phyloP scores from a whole-genome alignment of 2,888 invertebrate genomes.

The Saturnia pavonia region DNA sequence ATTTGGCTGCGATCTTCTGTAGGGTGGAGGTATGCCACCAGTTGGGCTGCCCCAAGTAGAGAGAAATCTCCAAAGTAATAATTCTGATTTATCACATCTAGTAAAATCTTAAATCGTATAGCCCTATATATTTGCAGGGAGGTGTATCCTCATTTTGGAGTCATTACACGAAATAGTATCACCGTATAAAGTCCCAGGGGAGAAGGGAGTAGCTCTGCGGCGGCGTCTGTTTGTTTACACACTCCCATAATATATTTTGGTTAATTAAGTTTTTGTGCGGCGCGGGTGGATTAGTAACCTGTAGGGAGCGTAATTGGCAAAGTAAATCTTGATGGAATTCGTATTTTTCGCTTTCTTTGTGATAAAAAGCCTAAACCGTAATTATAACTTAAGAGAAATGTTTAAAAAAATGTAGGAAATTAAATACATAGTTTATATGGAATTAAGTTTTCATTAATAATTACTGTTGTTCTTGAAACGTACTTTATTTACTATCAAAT shows the following conservation, averaged over 20 bases:
- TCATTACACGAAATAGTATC: conserved; percentile 82
- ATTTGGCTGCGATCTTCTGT: too few relatives aligned
- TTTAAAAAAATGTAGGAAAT: background rate
- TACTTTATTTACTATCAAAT: too few relatives aligned
- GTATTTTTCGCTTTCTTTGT: conserved; percentile 2
- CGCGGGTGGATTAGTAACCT: conserved; percentile 58
- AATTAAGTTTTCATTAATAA: too few relatives aligned
- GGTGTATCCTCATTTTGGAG: conserved; percentile 78
- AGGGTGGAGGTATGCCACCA: too few relatives aligned
- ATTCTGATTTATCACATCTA: too few relatives aligned
- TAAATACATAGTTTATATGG: background rate
- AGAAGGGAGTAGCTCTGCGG: conserved; percentile 67
- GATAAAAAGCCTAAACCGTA: too few relatives aligned
- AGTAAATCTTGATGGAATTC: conserved; percentile 13
- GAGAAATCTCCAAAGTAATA: too few relatives aligned
- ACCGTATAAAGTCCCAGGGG: conserved; percentile 74
- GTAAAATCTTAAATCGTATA: conserved; percentile 31
- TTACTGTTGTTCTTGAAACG: too few relatives aligned
- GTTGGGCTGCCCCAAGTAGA: too few relatives aligned
- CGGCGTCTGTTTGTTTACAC: conserved; percentile 72
- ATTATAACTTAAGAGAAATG: background rate
- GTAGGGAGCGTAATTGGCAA: conserved; percentile 33
- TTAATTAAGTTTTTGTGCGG: conserved; percentile 80
- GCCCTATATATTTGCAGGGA: conserved; percentile 63
- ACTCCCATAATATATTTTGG: conserved; percentile 73